Conservation (phyloP, 2,797 vertebrate species). For the Xerus rutilus region DNA sequence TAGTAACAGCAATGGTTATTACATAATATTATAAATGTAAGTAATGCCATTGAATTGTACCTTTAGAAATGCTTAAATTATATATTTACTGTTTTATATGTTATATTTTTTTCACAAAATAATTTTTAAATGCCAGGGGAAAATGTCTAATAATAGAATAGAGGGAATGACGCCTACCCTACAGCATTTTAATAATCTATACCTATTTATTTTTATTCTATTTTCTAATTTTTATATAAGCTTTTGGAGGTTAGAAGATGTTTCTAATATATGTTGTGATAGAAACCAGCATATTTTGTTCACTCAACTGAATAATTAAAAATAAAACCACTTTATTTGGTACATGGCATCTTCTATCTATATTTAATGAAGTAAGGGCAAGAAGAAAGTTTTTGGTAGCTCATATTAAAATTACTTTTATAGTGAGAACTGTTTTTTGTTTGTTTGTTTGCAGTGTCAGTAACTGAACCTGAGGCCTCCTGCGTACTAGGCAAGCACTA, state of each 20-base stretch:
- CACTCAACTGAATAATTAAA: background rate
- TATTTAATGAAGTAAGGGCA: background rate
- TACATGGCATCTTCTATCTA: slow-evolving; percentile 32
- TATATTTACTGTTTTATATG: background rate
- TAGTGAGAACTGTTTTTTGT: background rate
- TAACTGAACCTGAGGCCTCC: too few relatives aligned
- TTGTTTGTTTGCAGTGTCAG: too few relatives aligned
- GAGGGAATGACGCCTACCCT: background rate
- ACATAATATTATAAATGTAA: background rate
- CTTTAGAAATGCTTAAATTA: background rate
- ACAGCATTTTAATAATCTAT: background rate
- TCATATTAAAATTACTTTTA: background rate
- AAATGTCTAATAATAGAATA: background rate
- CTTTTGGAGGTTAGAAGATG: background rate
- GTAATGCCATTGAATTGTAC: background rate
- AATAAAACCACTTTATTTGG: slow-evolving; percentile 55
- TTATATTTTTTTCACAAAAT: slow-evolving; percentile 1
- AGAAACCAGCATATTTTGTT: slow-evolving; percentile 11
- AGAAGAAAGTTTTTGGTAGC: background rate
- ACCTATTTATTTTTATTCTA: slow-evolving; percentile 16
- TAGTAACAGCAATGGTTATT: background rate
- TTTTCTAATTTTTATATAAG: background rate
- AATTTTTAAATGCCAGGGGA: background rate
- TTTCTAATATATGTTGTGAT: background rate
- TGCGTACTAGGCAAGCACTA: too few relatives aligned